These are phyloP conservation scores for Muricea muricata DNA, from an alignment of 92 coral and sea anemone species.

Conservation along the genomic window DNA sequence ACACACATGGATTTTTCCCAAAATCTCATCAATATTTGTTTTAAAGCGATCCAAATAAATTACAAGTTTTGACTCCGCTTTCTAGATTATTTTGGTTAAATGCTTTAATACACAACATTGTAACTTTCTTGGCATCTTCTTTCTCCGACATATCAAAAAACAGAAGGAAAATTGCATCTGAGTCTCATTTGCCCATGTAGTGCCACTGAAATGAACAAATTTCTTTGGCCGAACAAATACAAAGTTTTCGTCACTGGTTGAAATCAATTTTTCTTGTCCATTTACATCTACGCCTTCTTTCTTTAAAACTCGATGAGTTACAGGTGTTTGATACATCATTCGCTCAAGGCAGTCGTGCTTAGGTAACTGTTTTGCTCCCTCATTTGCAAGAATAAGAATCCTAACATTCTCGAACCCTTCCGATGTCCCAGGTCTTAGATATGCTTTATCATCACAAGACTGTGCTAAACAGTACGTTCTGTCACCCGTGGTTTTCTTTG, in stretches of 20 bases:
- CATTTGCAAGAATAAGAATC: slow-evolving; percentile 45
- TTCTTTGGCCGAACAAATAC: slow-evolving; percentile 31
- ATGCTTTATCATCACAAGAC: slow-evolving; percentile 57
- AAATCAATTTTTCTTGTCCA: neutral
- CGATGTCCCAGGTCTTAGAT: slow-evolving; percentile 11
- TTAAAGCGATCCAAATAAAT: too few species aligned
- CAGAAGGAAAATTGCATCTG: too few species aligned
- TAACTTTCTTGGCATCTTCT: too few species aligned
- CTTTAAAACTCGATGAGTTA: slow-evolving; percentile 39
- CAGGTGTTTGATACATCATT: slow-evolving; percentile 45
- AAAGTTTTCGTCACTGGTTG: slow-evolving; percentile 8
- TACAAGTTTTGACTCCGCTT: too few species aligned
- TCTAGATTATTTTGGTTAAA: too few species aligned
- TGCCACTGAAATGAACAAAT: slow-evolving; percentile 9
- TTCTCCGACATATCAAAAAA: neutral
- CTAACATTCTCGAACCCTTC: slow-evolving; percentile 19
- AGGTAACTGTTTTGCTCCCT: slow-evolving; percentile 52
- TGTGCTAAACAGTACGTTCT: slow-evolving; percentile 36
- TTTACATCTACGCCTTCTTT: slow-evolving; percentile 3
- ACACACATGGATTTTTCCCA: too few species aligned
- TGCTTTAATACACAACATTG: too few species aligned
- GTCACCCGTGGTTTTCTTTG: neutral
- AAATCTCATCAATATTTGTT: too few species aligned
- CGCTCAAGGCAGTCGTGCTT: slow-evolving; percentile 64
- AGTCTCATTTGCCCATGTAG: too few species aligned